Evolutionary conservation across 2,113 vertebrate species (phyloP).

Genomic region (Trachemys scripta): DNA sequence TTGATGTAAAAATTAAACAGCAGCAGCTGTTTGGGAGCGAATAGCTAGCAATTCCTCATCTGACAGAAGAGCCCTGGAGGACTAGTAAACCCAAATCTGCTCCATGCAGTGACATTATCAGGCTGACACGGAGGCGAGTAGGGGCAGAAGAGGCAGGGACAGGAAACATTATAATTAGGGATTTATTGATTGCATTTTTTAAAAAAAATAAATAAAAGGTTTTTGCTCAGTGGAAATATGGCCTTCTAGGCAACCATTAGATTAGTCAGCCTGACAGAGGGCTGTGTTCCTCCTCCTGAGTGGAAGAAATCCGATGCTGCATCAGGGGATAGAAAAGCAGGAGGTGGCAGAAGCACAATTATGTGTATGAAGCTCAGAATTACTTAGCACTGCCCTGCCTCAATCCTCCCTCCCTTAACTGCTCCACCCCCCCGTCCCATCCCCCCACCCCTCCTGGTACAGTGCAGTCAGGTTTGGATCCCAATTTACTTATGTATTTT

Average conservation of each 20-base stretch:
- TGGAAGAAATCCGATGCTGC: rapidly evolving
- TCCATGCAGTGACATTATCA: not conserved
- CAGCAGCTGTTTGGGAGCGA: slow-evolving; percentile 50
- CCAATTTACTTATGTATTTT: not conserved
- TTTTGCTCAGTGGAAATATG: not conserved
- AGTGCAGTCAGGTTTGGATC: not conserved
- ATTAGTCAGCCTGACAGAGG: not conserved
- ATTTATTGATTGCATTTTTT: slow-evolving; percentile 36
- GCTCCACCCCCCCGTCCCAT: not conserved
- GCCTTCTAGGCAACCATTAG: not conserved
- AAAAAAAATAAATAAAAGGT: slow-evolving; percentile 6
- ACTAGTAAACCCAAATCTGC: slow-evolving; percentile 38
- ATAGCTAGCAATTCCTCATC: slow-evolving; percentile 45
- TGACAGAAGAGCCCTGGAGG: slow-evolving; percentile 50
- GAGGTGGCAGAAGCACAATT: not conserved
- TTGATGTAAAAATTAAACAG: slow-evolving; percentile 39
- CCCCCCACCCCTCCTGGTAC: too few species aligned
- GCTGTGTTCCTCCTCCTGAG: not conserved
- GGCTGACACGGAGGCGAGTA: not conserved
- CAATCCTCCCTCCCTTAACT: not conserved
- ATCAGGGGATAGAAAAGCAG: not conserved
- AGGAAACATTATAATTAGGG: slow-evolving; percentile 4
- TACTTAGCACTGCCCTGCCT: not conserved
- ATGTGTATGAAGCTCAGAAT: not conserved
- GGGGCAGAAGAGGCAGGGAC: not conserved